phyloP scores from a whole-genome alignment of 1,140 invertebrate genomes.

The Zaprionus ornatus region DNA sequence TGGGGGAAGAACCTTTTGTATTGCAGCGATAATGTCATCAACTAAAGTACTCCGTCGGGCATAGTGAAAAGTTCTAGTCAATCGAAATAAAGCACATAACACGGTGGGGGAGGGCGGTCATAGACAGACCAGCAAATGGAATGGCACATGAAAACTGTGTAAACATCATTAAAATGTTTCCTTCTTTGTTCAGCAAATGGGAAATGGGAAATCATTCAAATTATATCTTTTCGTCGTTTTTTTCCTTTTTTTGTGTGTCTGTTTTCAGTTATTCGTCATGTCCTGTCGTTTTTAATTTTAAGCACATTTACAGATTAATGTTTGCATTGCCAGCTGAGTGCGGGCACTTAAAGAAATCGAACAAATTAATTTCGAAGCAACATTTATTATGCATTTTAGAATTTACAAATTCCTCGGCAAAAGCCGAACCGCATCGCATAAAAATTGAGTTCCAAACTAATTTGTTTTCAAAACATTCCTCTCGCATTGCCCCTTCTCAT shows the following conservation, averaged over 20 bases:
- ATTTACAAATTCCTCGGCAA: background rate
- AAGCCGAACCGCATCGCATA: constrained; percentile 38
- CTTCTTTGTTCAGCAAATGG: constrained; percentile 51
- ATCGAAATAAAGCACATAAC: constrained; percentile 76
- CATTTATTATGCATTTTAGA: background rate
- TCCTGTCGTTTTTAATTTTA: constrained; percentile 31
- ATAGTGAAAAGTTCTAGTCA: constrained; percentile 79
- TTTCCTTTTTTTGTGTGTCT: constrained; percentile 5
- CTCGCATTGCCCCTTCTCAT: constrained; percentile 28
- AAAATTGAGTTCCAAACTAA: constrained; percentile 38
- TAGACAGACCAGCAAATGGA: constrained; percentile 18
- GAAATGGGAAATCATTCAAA: constrained; percentile 78
- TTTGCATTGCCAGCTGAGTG: constrained; percentile 10
- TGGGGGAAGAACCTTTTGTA: constrained; percentile 62
- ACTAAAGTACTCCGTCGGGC: constrained; percentile 77
- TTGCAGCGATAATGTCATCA: constrained; percentile 78
- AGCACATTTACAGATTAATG: constrained; percentile 42
- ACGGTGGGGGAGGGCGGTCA: constrained; percentile 27
- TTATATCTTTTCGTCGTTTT: constrained; percentile 52
- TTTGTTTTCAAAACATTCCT: constrained; percentile 30
- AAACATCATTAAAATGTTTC: constrained; percentile 76
- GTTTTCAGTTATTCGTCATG: constrained; percentile 10
- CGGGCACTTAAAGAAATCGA: constrained; percentile 61
- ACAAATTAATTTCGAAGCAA: constrained; percentile 48
- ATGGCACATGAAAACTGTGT: constrained; percentile 65